Conservation (phyloP, 2,888 invertebrate species). For the Clitarchus hookeri region DNA sequence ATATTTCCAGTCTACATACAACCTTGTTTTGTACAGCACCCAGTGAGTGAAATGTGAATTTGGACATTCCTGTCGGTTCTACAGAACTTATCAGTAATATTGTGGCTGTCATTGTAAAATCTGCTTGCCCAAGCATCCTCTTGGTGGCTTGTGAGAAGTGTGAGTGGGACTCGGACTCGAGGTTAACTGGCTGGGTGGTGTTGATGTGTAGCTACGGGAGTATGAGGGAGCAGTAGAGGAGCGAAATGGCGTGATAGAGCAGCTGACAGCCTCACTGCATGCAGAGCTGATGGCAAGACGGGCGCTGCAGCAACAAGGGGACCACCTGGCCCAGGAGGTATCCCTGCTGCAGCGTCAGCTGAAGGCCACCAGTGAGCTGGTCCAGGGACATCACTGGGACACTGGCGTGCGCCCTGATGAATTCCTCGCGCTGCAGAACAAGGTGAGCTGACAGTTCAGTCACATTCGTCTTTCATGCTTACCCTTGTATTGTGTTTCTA, state of each 20-base stretch:
- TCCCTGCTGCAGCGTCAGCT: conserved; percentile 58
- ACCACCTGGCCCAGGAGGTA: conserved; percentile 65
- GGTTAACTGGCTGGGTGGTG: not conserved
- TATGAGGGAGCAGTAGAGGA: conserved; percentile 70
- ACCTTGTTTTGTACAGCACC: too few relatives aligned
- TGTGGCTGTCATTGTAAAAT: too few relatives aligned
- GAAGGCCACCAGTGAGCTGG: conserved; percentile 54
- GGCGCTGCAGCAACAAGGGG: conserved; percentile 64
- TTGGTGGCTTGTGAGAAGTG: too few relatives aligned
- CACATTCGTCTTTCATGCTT: too few relatives aligned
- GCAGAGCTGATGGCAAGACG: conserved; percentile 67
- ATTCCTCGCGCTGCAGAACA: conserved; percentile 33
- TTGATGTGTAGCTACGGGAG: conserved; percentile 67
- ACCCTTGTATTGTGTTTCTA: too few relatives aligned
- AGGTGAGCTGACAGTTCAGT: conserved; percentile 20
- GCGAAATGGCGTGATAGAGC: conserved; percentile 72
- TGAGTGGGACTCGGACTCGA: too few relatives aligned
- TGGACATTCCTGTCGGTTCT: too few relatives aligned
- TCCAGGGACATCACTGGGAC: conserved; percentile 47
- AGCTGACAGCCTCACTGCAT: conserved; percentile 72
- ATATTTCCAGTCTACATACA: too few relatives aligned
- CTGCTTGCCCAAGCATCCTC: too few relatives aligned
- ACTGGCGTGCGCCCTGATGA: conserved; percentile 38
- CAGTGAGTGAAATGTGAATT: too few relatives aligned
- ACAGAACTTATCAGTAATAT: too few relatives aligned